Evolutionary conservation across 2,113 vertebrate genomes (phyloP), one percentile per base, ranked within the genome.

Genomic region (Abramis brama): DNA sequence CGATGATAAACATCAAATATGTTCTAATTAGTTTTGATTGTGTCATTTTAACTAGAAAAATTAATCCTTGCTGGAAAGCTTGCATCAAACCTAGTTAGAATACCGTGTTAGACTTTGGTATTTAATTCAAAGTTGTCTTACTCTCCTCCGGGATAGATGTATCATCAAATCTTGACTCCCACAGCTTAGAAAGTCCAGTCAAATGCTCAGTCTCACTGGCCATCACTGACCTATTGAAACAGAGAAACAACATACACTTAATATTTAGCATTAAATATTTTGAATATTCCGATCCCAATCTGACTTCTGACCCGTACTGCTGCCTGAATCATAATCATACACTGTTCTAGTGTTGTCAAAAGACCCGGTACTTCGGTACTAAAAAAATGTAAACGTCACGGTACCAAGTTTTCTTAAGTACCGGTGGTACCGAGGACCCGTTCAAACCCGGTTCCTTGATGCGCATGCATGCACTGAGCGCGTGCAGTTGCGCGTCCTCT

Each of bases 101-200:
- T 70, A 70, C 17, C 0, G 8, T 71, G 33, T 19, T 33, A 68
- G 64, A 33, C 64, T 17, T 55, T 21, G 55, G 7, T 21, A 2
- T 21, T 19, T 1, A 68, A 19, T 70, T 21, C 36, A 21, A 43
- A 43, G 43, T 43, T 9, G 43, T 43, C 27, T 95, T 86, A 99
- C 97, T 97, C 71, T 97, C 96, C 89, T 98, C 97, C 71, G 98
- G 96, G 79, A 99, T 95, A 76, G 96, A 95, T 27, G 89, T 55
- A 83, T 96, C 89, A 8, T 97, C 95, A 33, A 96, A 90, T 77
- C 94, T 96, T 17, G 39, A 81, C 70, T 96, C 95, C 98, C 98
- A 99, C 55, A 92, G 90, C 10, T 89, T 87, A 88, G 94, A 97
- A 52, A 93, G 86, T 3, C 84, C 79, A 0, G 66, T 94, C 87